These are phyloP conservation scores for Leptopilina syphax DNA, from an alignment of 2,888 invertebrate genomes.

Conservation along the genomic window DNA sequence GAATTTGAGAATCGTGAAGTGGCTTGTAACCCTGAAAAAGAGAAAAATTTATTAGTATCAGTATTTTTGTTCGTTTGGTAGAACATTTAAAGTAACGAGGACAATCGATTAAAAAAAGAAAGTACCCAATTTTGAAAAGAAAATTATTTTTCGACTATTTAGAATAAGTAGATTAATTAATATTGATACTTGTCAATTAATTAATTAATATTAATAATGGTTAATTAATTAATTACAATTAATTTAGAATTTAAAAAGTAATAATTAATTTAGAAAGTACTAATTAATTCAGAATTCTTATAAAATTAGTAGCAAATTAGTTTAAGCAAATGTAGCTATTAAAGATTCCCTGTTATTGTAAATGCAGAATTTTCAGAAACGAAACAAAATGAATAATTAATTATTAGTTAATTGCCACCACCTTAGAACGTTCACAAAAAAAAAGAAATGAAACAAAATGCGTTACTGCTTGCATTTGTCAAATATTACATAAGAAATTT, in stretches of 20 bases:
- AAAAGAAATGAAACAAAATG: conserved; percentile 30
- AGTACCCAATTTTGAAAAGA: background rate
- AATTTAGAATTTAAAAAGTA: no score
- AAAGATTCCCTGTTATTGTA: no score
- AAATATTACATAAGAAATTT: conserved; percentile 18
- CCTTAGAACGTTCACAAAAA: background rate
- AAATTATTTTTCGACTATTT: no score
- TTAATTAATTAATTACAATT: no score
- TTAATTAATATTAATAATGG: no score
- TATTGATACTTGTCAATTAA: no score
- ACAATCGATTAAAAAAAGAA: background rate
- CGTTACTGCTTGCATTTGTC: conserved; percentile 53
- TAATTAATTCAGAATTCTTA: no score
- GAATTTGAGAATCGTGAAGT: conserved; percentile 64
- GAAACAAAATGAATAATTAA: no score
- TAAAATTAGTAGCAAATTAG: background rate
- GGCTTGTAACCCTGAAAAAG: conserved; percentile 71
- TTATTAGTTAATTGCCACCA: no score
- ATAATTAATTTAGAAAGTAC: no score
- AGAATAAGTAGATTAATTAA: no score
- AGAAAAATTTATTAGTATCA: conserved; percentile 38
- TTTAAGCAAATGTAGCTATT: background rate
- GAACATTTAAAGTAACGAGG: conserved; percentile 21
- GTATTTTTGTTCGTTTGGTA: background rate
- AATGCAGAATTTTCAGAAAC: no score